Conservation (phyloP, 2,888 invertebrate genomes). For the Metallyticus violacea region DNA sequence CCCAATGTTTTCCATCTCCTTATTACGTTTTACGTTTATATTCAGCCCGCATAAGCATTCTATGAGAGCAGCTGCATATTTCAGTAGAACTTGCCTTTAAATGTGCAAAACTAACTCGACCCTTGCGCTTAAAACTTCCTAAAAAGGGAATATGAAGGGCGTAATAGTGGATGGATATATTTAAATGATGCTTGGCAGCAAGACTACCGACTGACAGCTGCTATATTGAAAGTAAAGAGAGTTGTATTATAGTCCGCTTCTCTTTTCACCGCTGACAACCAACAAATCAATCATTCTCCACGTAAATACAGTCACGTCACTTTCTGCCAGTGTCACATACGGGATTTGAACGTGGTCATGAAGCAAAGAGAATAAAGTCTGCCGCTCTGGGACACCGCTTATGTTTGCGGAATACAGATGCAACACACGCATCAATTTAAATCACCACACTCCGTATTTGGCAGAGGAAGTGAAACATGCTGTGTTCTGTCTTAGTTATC, state of each 20-base stretch:
- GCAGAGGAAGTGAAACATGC: neutral
- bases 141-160: neutral
- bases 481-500: neutral
- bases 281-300: neutral
- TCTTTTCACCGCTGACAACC: neutral
- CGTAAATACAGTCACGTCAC: neutral
- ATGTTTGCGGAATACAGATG: neutral
- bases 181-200: neutral
- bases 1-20: neutral
- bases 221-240: neutral
- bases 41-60: neutral
- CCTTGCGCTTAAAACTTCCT: neutral
- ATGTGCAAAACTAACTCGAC: neutral
- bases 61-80: neutral
- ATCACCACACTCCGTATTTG: neutral
- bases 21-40: too few relatives aligned
- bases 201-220: neutral
- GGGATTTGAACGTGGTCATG: neutral
- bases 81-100: neutral
- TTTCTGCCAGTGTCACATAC: neutral
- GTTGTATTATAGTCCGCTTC: neutral
- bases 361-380: neutral
- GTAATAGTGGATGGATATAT: neutral
- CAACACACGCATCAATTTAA: neutral
- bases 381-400: neutral